Evolutionary conservation across 2,888 invertebrate species (phyloP), one percentile per base, ranked within the genome.

Genomic region (Carterocephalus palaemon): DNA sequence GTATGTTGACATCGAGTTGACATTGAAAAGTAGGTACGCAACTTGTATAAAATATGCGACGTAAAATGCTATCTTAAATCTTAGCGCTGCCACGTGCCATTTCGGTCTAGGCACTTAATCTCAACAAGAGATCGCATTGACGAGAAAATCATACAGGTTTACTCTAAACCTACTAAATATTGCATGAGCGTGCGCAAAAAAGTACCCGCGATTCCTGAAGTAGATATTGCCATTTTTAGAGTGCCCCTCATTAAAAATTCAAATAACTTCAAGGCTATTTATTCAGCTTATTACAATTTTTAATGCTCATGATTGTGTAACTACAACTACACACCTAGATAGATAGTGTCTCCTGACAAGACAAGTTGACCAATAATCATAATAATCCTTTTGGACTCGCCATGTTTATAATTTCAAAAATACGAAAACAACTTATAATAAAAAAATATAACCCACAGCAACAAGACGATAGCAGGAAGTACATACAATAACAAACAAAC

Each of bases 91-190:
- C 67, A 60, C 62, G 67, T 62, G 67, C 60, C 62, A 51, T 54
- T 67, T 59, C 49, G 40, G 59, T 64, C 55, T 43, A 36, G 43
- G 48, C 49, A 56, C 52, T 58, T 57, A 57, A 65, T 63, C 60
- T 59, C 48, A 13, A 12, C 47, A n/a, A 15, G 32, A 40, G 56
- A 58, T 62, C 59, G 41, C 51, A 57, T 57, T 59, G 64, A 62
- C 55, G 54, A 60, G 59, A 60, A 62, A 63, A 62, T 65, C 56
- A 52, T 57, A 57, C 61, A 55, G 55, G 60, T 61, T 50, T 53
- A 50, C 43, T 38, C 38, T n/a, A n/a, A n/a, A n/a, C 43, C 36
- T 59, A 47, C 41, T 70, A 62, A 59, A 64, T 70, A 62, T 64
- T 60, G 41, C 57, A 66, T 64, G 47, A 17, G 41, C 20, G 24